phyloP scores from a whole-genome alignment of 2,113 vertebrate genomes.

The Apaloderma vittatum region DNA sequence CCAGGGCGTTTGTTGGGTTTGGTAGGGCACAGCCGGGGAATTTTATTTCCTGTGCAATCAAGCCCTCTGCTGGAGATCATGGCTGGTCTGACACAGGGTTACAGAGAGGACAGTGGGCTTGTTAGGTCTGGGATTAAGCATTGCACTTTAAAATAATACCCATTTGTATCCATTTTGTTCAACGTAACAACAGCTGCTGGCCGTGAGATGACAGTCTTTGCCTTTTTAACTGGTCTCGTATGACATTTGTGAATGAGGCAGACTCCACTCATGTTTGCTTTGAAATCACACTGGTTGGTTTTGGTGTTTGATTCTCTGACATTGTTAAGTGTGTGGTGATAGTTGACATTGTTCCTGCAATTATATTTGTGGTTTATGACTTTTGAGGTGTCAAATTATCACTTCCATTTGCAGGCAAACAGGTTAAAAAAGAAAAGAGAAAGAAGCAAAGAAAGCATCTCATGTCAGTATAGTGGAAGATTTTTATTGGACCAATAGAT shows the following conservation, averaged over 20 bases:
- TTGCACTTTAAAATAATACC: slow-evolving; percentile 92
- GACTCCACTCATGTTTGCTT: slow-evolving; percentile 77
- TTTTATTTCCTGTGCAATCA: slow-evolving; percentile 87
- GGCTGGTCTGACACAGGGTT: slow-evolving; percentile 88
- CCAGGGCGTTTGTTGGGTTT: slow-evolving; percentile 84
- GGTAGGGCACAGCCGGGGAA: slow-evolving; percentile 73
- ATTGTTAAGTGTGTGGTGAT: slow-evolving; percentile 39
- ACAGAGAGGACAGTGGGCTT: slow-evolving; percentile 87
- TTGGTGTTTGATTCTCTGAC: not conserved
- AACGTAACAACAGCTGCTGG: slow-evolving; percentile 89
- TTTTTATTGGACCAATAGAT: not conserved
- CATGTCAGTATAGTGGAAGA: not conserved
- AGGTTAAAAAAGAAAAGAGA: not conserved
- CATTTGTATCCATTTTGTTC: slow-evolving; percentile 93
- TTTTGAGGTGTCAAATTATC: slow-evolving; percentile 27
- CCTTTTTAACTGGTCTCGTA: slow-evolving; percentile 82
- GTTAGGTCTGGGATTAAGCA: slow-evolving; percentile 90
- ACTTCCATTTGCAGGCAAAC: not conserved
- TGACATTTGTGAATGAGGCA: slow-evolving; percentile 87
- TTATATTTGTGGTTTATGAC: slow-evolving; percentile 50
- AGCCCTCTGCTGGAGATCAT: slow-evolving; percentile 89
- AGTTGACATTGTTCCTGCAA: slow-evolving; percentile 68
- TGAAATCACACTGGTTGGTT: slow-evolving; percentile 79
- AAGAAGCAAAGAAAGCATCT: slow-evolving; percentile 14
- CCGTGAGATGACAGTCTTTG: slow-evolving; percentile 77